These are phyloP conservation scores for Mimumesa dahlbomi DNA, from an alignment of 2,888 invertebrate species.

Conservation along the genomic window DNA sequence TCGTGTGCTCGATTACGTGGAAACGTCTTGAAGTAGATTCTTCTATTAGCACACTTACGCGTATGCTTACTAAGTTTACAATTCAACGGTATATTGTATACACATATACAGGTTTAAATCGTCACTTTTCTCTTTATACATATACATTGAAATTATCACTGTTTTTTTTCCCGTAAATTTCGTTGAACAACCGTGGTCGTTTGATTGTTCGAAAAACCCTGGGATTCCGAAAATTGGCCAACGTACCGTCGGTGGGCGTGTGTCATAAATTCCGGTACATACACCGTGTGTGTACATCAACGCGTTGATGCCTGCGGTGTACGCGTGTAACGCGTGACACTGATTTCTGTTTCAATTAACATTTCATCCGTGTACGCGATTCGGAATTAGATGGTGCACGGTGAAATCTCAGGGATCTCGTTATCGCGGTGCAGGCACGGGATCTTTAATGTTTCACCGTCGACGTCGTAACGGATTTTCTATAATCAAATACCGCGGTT, in stretches of 20 bases:
- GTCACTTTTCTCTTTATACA: conserved; percentile 1
- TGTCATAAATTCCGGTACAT: conserved; percentile 19
- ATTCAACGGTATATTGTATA: too few relatives aligned
- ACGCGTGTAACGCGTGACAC: conserved; percentile 26
- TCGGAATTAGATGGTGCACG: conserved; percentile 6
- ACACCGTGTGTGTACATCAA: background rate
- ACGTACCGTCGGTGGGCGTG: conserved; percentile 1
- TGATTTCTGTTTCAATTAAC: conserved; percentile 55
- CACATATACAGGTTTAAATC: too few relatives aligned
- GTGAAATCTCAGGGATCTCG: background rate
- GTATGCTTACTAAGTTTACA: too few relatives aligned
- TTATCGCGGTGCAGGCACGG: background rate
- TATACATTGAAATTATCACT: conserved; percentile 1
- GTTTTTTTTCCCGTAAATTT: conserved; percentile 1
- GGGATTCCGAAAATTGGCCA: background rate
- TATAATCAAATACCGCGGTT: too few relatives aligned
- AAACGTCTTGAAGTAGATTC: too few relatives aligned
- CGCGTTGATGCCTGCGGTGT: background rate
- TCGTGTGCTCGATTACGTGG: too few relatives aligned
- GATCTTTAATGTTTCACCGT: too few relatives aligned
- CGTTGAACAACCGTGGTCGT: background rate
- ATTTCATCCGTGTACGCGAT: conserved; percentile 38
- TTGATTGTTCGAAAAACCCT: conserved; percentile 10
- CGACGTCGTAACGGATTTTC: too few relatives aligned
- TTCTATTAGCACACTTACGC: too few relatives aligned